Conservation (phyloP, 2,888 invertebrate genomes). For the Choreutis nemorana region DNA sequence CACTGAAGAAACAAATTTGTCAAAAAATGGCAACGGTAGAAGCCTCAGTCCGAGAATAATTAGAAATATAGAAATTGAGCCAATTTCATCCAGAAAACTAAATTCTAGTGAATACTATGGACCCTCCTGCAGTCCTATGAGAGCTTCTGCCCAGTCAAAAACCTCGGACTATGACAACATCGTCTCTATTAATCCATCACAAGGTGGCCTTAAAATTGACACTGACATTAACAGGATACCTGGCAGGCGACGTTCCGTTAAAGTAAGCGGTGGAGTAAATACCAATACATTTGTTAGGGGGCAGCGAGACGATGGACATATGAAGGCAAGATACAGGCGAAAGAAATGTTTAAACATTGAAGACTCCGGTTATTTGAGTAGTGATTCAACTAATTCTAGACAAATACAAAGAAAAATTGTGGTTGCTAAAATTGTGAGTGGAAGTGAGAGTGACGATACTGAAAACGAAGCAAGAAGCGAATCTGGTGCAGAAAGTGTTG, state of each 20-base stretch:
- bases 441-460: slow-evolving; percentile 82
- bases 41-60: slow-evolving; percentile 61
- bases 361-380: slow-evolving; percentile 87
- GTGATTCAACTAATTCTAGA: slow-evolving; percentile 74
- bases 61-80: slow-evolving; percentile 27
- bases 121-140: slow-evolving; percentile 42
- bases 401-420: slow-evolving; percentile 44
- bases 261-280: slow-evolving; percentile 28
- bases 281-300: slow-evolving; percentile 47
- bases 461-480: slow-evolving; percentile 83
- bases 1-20: slow-evolving; percentile 38
- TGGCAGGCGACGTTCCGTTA: slow-evolving; percentile 22
- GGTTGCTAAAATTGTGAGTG: slow-evolving; percentile 63
- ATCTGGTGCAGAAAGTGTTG: slow-evolving; percentile 87
- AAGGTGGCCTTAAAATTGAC: slow-evolving; percentile 13
- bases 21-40: slow-evolving; percentile 76
- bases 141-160: slow-evolving; percentile 59
- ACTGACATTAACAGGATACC: slow-evolving; percentile 27
- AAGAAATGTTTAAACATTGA: slow-evolving; percentile 49
- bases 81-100: slow-evolving; percentile 20
- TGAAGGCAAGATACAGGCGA: slow-evolving; percentile 31
- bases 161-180: slow-evolving; percentile 60
- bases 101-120: slow-evolving; percentile 28
- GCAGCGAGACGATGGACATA: slow-evolving; percentile 25
- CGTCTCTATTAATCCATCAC: slow-evolving; percentile 17